Conservation (phyloP, 2,888 invertebrate species). For the Epirrhoe alternata region DNA sequence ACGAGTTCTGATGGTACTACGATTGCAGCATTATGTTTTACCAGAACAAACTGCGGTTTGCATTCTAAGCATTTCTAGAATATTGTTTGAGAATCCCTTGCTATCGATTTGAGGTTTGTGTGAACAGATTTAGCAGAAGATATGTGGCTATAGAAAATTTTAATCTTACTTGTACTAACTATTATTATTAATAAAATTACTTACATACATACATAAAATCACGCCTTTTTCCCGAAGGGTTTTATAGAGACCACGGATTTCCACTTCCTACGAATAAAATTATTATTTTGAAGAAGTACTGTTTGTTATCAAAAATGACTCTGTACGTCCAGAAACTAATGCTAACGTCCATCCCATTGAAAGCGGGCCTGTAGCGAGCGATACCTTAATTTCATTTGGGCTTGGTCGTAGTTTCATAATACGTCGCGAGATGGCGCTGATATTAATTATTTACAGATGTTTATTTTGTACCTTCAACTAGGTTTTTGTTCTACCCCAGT, state of each 20-base stretch:
- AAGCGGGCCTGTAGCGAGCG: conserved; percentile 16
- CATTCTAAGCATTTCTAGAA: conserved; percentile 11
- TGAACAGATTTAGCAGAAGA: too few species aligned
- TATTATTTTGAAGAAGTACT: background rate
- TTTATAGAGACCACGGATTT: too few species aligned
- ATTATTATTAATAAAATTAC: too few species aligned
- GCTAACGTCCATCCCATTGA: conserved; percentile 10
- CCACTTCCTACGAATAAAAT: too few species aligned
- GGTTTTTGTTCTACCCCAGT: background rate
- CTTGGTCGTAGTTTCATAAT: conserved; percentile 31
- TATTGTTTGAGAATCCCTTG: background rate
- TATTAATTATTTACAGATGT: conserved; percentile 19
- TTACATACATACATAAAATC: too few species aligned
- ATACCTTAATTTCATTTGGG: conserved; percentile 28
- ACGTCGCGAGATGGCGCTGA: conserved; percentile 40
- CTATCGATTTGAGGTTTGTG: conserved; percentile 4
- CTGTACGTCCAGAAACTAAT: background rate
- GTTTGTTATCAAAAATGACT: background rate
- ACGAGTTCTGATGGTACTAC: conserved; percentile 20
- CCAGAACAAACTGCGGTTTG: conserved; percentile 20
- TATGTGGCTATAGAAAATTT: background rate
- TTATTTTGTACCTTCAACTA: background rate
- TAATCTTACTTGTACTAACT: too few species aligned
- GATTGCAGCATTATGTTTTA: conserved; percentile 28
- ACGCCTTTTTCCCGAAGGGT: too few species aligned